These are phyloP conservation scores for Condylostylus longicornis DNA, from an alignment of 1,140 invertebrate genomes.

Conservation along the genomic window DNA sequence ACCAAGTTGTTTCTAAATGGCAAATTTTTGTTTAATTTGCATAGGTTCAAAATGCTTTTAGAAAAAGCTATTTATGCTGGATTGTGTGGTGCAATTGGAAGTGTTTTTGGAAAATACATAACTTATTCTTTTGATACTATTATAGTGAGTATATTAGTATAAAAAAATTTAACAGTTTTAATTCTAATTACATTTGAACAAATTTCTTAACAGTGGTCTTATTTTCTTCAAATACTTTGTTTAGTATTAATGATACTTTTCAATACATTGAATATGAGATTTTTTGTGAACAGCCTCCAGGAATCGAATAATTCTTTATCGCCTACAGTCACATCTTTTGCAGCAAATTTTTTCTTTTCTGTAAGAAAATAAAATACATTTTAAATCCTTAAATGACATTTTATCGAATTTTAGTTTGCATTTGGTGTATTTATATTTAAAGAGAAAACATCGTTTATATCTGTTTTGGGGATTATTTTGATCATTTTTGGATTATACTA, in stretches of 20 bases:
- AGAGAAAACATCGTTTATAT: constrained; percentile 16
- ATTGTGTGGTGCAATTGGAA: constrained; percentile 22
- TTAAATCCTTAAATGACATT: neutral
- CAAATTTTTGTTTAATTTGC: too few relatives aligned
- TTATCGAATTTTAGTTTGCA: constrained; percentile 15
- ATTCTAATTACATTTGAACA: neutral
- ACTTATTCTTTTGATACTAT: constrained; percentile 8
- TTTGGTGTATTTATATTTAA: constrained; percentile 17
- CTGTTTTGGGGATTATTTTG: constrained; percentile 17
- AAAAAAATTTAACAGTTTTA: neutral
- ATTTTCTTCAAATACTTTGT: constrained; percentile 13
- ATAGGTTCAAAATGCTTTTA: too few relatives aligned
- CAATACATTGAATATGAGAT: constrained; percentile 39
- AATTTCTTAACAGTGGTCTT: too few relatives aligned
- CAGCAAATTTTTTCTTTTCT: constrained; percentile 42
- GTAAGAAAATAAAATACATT: constrained; percentile 24
- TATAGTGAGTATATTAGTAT: neutral
- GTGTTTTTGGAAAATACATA: constrained; percentile 25
- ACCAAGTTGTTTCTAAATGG: too few relatives aligned
- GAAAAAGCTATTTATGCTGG: too few relatives aligned
- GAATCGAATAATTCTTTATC: constrained; percentile 38
- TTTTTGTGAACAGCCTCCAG: constrained; percentile 41
- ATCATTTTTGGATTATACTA: constrained; percentile 24
- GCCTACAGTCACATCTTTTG: constrained; percentile 37
- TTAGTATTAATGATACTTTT: constrained; percentile 36